These are phyloP conservation scores for Amphiprion percula DNA, from an alignment of 2,113 vertebrate genomes.

Conservation along the genomic window DNA sequence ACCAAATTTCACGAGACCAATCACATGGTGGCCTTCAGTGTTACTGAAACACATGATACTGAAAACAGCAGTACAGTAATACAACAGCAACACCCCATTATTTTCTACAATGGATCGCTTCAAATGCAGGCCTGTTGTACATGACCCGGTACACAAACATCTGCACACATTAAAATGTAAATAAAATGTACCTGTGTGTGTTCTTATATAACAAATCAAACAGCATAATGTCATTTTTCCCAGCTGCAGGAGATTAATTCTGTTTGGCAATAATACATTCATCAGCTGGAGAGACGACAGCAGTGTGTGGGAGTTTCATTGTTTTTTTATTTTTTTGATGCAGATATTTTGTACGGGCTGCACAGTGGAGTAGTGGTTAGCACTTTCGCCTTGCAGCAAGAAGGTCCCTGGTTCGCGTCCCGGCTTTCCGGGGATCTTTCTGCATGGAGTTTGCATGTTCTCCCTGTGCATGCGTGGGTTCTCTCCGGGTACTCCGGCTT, in stretches of 20 bases:
- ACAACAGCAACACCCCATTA: background rate
- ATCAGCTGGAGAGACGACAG: background rate
- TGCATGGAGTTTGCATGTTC: no score
- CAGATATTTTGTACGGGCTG: background rate
- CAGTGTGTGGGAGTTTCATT: background rate
- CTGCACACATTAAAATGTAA: background rate
- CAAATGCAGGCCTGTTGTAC: background rate
- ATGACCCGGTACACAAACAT: background rate
- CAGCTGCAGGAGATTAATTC: background rate
- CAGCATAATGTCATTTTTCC: background rate
- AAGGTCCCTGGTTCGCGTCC: no score
- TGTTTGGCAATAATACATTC: background rate
- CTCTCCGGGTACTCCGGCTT: no score
- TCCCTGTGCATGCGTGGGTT: no score
- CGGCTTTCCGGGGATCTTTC: no score
- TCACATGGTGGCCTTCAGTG: slow-evolving; percentile 4
- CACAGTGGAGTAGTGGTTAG: no score
- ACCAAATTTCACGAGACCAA: slow-evolving; percentile 15
- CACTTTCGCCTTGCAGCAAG: no score
- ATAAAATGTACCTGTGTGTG: background rate
- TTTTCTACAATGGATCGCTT: background rate
- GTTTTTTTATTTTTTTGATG: no score
- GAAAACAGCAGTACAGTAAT: background rate
- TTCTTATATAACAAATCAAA: background rate
- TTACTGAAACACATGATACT: background rate